These are phyloP conservation scores for Drosophila equinoxialis DNA, from an alignment of 1,140 invertebrate genomes.

Conservation along the genomic window DNA sequence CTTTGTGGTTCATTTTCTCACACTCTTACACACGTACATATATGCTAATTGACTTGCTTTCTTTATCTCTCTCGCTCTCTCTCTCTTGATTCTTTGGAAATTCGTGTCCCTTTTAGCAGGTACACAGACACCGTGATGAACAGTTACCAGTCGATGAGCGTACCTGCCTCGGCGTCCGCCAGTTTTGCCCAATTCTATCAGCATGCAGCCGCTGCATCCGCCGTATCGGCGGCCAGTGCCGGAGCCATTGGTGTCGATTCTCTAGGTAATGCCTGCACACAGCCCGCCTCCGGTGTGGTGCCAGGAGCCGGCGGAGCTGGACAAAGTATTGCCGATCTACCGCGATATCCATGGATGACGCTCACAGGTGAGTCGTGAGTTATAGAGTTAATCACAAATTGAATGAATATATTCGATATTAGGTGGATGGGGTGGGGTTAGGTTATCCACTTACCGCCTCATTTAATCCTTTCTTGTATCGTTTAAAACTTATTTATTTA, in stretches of 20 bases:
- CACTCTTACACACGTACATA: constrained; percentile 14
- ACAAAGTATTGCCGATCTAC: constrained; percentile 91
- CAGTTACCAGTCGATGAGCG: constrained; percentile 83
- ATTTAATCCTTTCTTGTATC: constrained; percentile 1
- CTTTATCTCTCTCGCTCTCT: constrained; percentile 15
- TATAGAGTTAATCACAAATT: constrained; percentile 16
- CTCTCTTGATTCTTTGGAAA: constrained; percentile 1
- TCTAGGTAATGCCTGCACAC: constrained; percentile 84
- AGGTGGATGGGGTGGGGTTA: too few species aligned
- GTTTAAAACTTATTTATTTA: constrained; percentile 27
- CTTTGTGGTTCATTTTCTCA: neutral
- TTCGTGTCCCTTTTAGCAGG: constrained; percentile 50
- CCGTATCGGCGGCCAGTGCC: constrained; percentile 85
- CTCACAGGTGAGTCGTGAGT: constrained; percentile 90
- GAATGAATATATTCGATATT: neutral
- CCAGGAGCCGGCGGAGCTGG: constrained; percentile 85
- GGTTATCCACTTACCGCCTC: neutral
- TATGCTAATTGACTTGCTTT: constrained; percentile 44
- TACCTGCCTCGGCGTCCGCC: constrained; percentile 79
- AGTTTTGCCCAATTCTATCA: constrained; percentile 93
- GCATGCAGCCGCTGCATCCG: constrained; percentile 88
- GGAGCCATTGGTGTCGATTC: constrained; percentile 84
- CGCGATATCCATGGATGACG: constrained; percentile 98
- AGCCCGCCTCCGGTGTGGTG: constrained; percentile 85
- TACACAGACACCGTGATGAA: constrained; percentile 83